Base-by-base conservation (phyloP, 2,888 invertebrate genomes). In the Cheilosia grossa region DNA sequence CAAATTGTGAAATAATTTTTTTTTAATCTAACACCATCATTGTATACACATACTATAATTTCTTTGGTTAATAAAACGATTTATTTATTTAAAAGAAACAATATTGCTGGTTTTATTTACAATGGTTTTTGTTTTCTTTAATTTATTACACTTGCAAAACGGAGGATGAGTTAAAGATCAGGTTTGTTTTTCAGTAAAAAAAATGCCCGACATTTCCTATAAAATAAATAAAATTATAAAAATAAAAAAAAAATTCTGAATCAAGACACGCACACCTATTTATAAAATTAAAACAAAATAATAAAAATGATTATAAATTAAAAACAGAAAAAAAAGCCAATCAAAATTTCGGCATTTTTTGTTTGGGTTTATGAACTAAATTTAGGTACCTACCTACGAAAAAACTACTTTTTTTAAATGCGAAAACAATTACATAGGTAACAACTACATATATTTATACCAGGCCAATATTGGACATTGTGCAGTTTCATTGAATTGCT, bases 11-110 rank as follows among this genome's bases (percentile, higher is more conserved):
- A 21, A n/a, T 17, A 24, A 6, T 24, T 51, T 27, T 15, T 13
- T 49, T 21, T 49, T 21, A 67, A 61, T 47, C 33, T 49, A 61
- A 69, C 75, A 64, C 75, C n/a, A 70, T 15, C 47, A 77, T 82
- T 82, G 82, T 82, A 37, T 37, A 82, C 82, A 82, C 72, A 54
- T 42, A 61, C 67, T 82, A 77, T 59, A 77, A 37, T 66, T 67
- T 78, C n/a, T 66, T 81, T 53, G 19, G 59, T 67, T 42, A 82
- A 82, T 82, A 82, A 82, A 82, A 66, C 54, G 30, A 72, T 67
- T 82, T 78, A 74, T 72, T 81, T 81, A 58, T 61, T 75, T 70
- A 75, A 70, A 81, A 58, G n/a, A 66, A 33, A 59, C 40, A 44
- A 64, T 56, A 75, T 21, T 9, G 75, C 59, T 75, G 70, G 69